These are phyloP conservation scores for Drosophila neutralis DNA, from an alignment of 2,888 invertebrate species.

Conservation along the genomic window DNA sequence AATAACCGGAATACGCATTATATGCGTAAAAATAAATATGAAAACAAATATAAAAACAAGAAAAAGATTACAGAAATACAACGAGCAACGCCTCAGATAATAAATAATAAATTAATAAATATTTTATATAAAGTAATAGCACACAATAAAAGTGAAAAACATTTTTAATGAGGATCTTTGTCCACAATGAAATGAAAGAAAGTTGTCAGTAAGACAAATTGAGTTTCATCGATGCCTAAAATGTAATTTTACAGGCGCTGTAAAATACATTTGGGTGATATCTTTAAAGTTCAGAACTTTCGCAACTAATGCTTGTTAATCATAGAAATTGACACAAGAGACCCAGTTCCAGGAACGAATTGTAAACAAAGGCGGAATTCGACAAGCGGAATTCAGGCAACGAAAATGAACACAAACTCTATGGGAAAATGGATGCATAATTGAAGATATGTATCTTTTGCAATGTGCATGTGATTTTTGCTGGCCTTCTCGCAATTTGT, in stretches of 20 bases:
- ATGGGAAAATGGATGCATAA: constrained; percentile 24
- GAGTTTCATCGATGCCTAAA: not conserved
- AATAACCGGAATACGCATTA: constrained; percentile 39
- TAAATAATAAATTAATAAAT: not conserved
- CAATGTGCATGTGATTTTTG: constrained; percentile 22
- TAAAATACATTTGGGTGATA: not conserved
- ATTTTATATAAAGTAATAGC: not conserved
- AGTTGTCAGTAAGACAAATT: not conserved
- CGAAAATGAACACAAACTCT: not conserved
- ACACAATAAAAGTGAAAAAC: not conserved
- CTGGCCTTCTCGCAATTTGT: constrained; percentile 12
- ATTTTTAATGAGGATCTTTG: not conserved
- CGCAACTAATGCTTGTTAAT: not conserved
- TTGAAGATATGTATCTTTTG: constrained; percentile 47
- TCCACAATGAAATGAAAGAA: not conserved
- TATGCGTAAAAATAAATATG: not conserved
- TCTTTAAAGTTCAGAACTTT: not conserved
- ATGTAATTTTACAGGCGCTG: not conserved
- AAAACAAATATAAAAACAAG: not conserved
- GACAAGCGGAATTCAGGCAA: constrained; percentile 11
- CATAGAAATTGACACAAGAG: not conserved
- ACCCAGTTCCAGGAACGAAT: not conserved
- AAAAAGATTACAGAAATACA: not conserved
- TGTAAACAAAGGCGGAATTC: not conserved
- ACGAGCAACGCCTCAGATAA: not conserved